Percentiles rank a stretch among this genome's conserved stretches.
Conservation (phyloP, 2,888 invertebrate genomes). For the Agrochola lota region DNA sequence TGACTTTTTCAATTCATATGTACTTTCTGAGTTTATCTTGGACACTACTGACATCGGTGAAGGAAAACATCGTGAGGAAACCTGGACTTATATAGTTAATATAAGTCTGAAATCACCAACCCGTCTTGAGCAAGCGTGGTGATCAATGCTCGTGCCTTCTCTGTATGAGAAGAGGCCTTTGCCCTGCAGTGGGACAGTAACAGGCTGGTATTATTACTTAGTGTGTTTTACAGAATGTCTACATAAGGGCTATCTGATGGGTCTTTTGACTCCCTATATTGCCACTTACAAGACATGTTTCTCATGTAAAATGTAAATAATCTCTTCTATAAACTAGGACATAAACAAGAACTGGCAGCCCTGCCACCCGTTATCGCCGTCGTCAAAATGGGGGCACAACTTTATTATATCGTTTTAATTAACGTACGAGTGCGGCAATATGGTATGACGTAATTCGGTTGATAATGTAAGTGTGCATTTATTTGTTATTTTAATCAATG, state of each 20-base stretch:
- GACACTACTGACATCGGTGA: no score
- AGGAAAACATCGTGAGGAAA: no score
- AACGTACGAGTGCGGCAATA: slow-evolving; percentile 44
- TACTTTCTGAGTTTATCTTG: no score
- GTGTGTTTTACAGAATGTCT: no score
- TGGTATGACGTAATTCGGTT: slow-evolving; percentile 38
- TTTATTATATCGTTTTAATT: slow-evolving; percentile 64
- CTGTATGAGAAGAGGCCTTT: no score
- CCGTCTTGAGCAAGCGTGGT: no score
- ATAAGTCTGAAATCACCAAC: no score
- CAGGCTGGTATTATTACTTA: no score
- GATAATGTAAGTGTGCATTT: slow-evolving; percentile 36
- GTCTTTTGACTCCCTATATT: background rate
- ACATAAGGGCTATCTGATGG: background rate
- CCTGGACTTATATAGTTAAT: no score
- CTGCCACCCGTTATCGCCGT: slow-evolving; percentile 38
- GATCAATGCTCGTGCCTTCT: no score
- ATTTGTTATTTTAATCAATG: background rate
- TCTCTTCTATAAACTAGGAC: background rate
- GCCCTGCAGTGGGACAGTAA: no score
- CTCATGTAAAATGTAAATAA: background rate
- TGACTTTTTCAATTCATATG: no score
- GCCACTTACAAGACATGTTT: background rate
- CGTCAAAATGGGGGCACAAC: slow-evolving; percentile 55
- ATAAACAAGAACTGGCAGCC: slow-evolving; percentile 18